Evolutionary conservation across 1,140 invertebrate genomes (phyloP).

Genomic region (Drusus annulatus): DNA sequence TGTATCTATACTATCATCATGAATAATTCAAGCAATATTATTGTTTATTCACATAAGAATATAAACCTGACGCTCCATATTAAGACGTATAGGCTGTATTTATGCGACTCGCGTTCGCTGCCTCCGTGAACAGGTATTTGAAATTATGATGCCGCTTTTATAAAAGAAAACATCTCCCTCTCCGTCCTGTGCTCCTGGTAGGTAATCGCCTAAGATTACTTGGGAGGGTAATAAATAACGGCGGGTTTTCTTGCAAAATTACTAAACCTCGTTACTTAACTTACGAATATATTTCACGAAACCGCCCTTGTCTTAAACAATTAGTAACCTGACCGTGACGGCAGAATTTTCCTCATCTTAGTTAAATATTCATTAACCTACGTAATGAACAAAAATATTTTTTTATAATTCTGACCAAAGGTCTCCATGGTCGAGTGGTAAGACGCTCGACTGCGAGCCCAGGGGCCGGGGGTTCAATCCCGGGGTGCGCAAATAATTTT

Average conservation of each 20-base stretch:
- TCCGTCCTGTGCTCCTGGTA: conserved; percentile 11
- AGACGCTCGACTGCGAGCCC: too few species aligned
- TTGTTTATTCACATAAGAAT: neutral
- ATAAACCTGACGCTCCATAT: neutral
- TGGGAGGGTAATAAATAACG: conserved; percentile 15
- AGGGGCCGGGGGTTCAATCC: too few species aligned
- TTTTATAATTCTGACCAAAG: too few species aligned
- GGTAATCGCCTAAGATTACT: conserved; percentile 34
- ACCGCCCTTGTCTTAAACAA: neutral
- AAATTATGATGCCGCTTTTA: conserved; percentile 23
- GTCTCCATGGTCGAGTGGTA: too few species aligned
- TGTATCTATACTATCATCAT: too few species aligned
- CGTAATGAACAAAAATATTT: too few species aligned
- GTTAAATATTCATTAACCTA: conserved; percentile 9
- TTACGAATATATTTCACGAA: neutral
- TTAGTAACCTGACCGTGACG: neutral
- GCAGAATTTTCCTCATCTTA: neutral
- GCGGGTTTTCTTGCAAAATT: conserved; percentile 5
- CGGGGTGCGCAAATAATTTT: too few species aligned
- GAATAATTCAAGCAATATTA: too few species aligned
- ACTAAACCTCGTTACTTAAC: neutral
- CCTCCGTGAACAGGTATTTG: conserved; percentile 16
- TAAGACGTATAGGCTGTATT: conserved; percentile 6
- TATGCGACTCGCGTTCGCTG: conserved; percentile 6
- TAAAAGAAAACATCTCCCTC: conserved; percentile 17